phyloP scores from a whole-genome alignment of 2,113 vertebrate genomes.

The Nestor notabilis region DNA sequence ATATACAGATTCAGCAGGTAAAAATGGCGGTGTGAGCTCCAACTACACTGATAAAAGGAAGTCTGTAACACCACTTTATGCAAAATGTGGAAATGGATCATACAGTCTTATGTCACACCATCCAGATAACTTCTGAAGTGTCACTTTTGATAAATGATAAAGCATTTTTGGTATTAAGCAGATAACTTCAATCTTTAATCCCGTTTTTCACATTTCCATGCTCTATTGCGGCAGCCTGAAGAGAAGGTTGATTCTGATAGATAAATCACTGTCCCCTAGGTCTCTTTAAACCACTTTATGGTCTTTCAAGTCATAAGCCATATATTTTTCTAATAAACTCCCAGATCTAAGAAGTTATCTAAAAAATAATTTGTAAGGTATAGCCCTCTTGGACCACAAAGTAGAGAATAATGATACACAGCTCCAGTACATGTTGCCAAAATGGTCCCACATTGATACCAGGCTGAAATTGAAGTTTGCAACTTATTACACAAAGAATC shows the following conservation, averaged over 20 bases:
- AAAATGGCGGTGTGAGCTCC: background rate
- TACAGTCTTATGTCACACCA: background rate
- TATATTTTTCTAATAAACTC: conserved; percentile 59
- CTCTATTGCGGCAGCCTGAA: background rate
- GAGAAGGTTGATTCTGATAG: conserved; percentile 36
- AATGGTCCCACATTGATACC: background rate
- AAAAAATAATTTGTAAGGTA: conserved; percentile 37
- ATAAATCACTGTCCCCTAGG: conserved; percentile 53
- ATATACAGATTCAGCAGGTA: background rate
- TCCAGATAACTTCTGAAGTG: conserved; percentile 6
- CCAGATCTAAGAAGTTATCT: conserved; percentile 15
- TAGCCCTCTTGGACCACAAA: conserved; percentile 6
- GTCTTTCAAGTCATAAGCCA: conserved; percentile 27
- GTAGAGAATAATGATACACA: background rate
- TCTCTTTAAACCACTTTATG: conserved; percentile 51
- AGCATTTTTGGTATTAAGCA: background rate
- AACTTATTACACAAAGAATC: background rate
- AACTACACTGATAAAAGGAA: background rate
- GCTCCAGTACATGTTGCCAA: background rate
- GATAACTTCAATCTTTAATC: conserved; percentile 32
- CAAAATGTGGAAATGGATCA: background rate
- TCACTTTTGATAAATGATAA: background rate
- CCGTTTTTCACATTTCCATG: conserved; percentile 39
- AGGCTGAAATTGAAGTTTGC: background rate
- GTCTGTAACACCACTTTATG: background rate